These are phyloP conservation scores for Amphiura filiformis DNA, from an alignment of 35 echinoderm and acorn worm species.

Conservation along the genomic window DNA sequence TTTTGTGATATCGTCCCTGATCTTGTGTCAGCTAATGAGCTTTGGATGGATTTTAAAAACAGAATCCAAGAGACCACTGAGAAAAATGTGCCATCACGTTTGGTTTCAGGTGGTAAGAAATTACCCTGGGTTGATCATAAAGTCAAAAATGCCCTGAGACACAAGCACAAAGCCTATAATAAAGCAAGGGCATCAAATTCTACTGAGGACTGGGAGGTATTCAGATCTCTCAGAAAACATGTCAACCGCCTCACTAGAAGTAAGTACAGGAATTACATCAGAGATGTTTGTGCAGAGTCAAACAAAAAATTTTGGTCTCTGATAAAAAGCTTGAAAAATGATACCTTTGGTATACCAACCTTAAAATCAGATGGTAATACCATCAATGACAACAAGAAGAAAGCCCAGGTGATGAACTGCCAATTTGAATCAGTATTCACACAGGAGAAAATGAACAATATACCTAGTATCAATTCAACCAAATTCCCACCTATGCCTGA, in stretches of 20 bases:
- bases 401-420: slow-evolving; percentile 1
- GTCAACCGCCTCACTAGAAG: not conserved
- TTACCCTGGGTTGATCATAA: not conserved
- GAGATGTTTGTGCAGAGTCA: not conserved
- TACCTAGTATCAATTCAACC: not conserved
- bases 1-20: not conserved
- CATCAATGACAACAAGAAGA: not conserved
- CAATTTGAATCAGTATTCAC: slow-evolving; percentile 25
- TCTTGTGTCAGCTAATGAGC: not conserved
- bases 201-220: not conserved
- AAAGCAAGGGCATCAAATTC: not conserved
- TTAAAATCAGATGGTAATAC: not conserved
- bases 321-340: not conserved
- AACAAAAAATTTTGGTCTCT: not conserved
- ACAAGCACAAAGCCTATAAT: not conserved
- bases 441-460: not conserved
- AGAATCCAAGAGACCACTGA: not conserved
- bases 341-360: not conserved
- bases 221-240: not conserved
- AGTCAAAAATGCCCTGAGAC: not conserved
- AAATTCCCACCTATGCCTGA: slow-evolving; percentile 16
- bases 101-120: not conserved
- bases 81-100: not conserved
- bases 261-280: not conserved
- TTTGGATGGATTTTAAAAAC: not conserved